phyloP scores from a whole-genome alignment of 2,888 invertebrate species.

The Calameuta pallipes region DNA sequence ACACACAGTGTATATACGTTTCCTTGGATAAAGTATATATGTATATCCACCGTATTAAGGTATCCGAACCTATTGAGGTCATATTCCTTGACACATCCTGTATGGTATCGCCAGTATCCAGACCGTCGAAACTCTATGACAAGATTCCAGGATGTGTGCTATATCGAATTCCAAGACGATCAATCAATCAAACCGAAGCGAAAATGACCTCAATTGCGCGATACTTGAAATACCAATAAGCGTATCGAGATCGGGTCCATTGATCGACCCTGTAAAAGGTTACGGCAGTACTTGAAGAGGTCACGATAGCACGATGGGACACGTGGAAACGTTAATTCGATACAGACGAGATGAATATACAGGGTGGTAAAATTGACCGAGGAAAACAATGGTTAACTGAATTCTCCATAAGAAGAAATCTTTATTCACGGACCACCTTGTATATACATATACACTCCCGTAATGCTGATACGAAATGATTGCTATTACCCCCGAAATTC shows the following conservation, averaged over 20 bases:
- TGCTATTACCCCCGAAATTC: constrained; percentile 18
- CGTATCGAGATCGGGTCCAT: constrained; percentile 8
- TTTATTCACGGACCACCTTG: neutral
- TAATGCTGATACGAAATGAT: constrained; percentile 18
- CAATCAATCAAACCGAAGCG: neutral
- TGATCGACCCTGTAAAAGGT: constrained; percentile 7
- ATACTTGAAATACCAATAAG: constrained; percentile 8
- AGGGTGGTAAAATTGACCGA: neutral
- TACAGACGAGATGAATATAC: neutral
- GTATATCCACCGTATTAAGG: neutral
- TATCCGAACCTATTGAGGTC: neutral
- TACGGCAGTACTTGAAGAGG: neutral
- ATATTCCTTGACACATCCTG: neutral
- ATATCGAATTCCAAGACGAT: neutral
- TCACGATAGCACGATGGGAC: neutral
- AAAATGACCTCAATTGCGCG: neutral
- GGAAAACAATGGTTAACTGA: neutral
- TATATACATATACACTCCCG: neutral
- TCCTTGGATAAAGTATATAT: neutral
- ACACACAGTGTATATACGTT: neutral
- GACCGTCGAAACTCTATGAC: neutral
- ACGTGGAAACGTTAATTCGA: neutral
- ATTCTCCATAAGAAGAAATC: neutral
- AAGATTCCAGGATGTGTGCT: neutral
- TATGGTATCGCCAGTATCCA: neutral